Percentiles rank a stretch among this genome's conserved stretches.
phyloP scores from a whole-genome alignment of 2,797 vertebrate genomes.

The Pteronotus mesoamericanus region DNA sequence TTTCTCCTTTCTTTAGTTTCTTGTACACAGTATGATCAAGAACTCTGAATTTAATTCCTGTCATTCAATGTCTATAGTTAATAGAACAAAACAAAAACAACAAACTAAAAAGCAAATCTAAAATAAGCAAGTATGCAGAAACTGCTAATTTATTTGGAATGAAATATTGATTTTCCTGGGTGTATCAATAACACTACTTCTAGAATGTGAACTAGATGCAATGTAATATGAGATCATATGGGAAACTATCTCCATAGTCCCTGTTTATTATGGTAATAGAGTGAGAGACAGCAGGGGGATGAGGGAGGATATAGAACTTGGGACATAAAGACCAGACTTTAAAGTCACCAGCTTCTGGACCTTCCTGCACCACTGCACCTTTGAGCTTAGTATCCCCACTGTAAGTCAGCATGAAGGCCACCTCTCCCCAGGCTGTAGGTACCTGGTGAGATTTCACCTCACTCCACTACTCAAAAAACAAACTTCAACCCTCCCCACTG shows the following conservation, averaged over 20 bases:
- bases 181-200: background rate
- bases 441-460: background rate
- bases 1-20: background rate
- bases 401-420: rapidly evolving
- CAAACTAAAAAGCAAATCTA: background rate
- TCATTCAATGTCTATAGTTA: rapidly evolving
- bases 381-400: background rate
- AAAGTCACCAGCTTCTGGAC: background rate
- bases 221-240: rapidly evolving
- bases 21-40: no score
- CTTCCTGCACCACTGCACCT: rapidly evolving
- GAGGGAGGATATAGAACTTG: background rate
- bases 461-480: background rate
- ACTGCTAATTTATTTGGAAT: background rate
- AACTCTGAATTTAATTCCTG: background rate
- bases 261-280: rapidly evolving
- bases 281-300: rapidly evolving
- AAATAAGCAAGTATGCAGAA: no score
- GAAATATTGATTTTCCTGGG: background rate
- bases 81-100: background rate
- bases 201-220: background rate
- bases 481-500: background rate
- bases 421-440: no score
- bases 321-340: no score
- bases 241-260: rapidly evolving